These are phyloP conservation scores for Heliconius hermathena DNA, from an alignment of 1,140 invertebrate genomes.

Conservation along the genomic window DNA sequence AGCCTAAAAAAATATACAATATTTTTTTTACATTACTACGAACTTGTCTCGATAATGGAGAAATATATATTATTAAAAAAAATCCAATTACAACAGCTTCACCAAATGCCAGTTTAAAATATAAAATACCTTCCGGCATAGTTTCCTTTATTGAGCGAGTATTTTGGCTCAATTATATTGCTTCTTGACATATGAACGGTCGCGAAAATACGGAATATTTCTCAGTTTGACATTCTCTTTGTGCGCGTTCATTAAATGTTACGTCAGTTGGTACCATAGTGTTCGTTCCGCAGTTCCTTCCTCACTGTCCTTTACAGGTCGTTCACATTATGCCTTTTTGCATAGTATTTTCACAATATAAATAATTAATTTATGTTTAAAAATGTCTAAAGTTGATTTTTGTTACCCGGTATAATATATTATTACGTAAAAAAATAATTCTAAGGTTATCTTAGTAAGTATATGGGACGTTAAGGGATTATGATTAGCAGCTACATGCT, in stretches of 20 bases:
- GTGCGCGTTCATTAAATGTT: constrained; percentile 23
- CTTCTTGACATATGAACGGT: constrained; percentile 17
- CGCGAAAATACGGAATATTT: constrained; percentile 15
- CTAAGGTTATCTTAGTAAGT: no score
- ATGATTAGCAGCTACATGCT: no score
- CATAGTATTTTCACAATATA: neutral
- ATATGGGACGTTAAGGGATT: no score
- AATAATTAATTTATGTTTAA: neutral
- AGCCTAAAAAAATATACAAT: no score
- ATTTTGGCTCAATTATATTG: constrained; percentile 20
- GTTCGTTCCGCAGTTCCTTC: constrained; percentile 28
- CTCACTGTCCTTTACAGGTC: constrained; percentile 27
- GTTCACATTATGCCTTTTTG: constrained; percentile 19
- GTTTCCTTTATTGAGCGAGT: neutral
- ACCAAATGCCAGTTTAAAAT: neutral
- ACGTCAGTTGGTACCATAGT: constrained; percentile 18
- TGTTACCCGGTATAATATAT: neutral
- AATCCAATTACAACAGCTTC: neutral
- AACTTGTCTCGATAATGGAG: neutral
- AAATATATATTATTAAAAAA: neutral
- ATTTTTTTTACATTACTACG: no score
- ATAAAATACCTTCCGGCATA: constrained; percentile 8
- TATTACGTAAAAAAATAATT: no score
- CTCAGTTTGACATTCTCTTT: constrained; percentile 22
- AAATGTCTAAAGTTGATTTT: neutral